These are phyloP conservation scores for Neosilurus hyrtlii DNA, from an alignment of 2,797 vertebrate species.

Conservation along the genomic window DNA sequence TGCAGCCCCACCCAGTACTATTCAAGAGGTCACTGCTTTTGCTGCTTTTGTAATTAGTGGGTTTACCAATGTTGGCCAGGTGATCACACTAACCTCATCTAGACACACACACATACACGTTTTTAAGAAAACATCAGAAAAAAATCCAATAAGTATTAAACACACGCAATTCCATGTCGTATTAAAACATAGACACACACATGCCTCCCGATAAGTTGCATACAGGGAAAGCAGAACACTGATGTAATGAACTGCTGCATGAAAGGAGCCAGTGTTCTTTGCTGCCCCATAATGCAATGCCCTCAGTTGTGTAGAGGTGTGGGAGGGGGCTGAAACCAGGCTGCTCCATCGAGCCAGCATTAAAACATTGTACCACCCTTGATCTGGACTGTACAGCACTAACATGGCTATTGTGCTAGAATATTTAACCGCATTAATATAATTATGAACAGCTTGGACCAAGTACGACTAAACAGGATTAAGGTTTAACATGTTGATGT, in stretches of 20 bases:
- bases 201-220: too few species aligned
- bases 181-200: not conserved
- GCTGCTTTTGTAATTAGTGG: not conserved
- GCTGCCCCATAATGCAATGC: slow-evolving; percentile 71
- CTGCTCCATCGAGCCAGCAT: not conserved
- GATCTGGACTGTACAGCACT: not conserved
- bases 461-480: not conserved
- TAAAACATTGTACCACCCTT: not conserved
- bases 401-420: not conserved
- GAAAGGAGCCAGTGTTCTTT: slow-evolving; percentile 75
- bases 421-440: too few species aligned
- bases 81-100: not conserved
- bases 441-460: not conserved
- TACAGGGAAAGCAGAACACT: too few species aligned
- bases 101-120: too few species aligned
- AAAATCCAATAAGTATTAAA: not conserved
- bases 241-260: slow-evolving; percentile 55
- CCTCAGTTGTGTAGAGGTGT: slow-evolving; percentile 63
- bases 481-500: not conserved
- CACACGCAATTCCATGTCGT: not conserved
- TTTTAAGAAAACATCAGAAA: not conserved
- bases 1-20: too few species aligned
- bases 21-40: not conserved
- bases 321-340: slow-evolving; percentile 56
- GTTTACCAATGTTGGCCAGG: not conserved